phyloP scores from a whole-genome alignment of 37 sponge, comb jelly and placozoan genomes.

The Spongilla lacustris region DNA sequence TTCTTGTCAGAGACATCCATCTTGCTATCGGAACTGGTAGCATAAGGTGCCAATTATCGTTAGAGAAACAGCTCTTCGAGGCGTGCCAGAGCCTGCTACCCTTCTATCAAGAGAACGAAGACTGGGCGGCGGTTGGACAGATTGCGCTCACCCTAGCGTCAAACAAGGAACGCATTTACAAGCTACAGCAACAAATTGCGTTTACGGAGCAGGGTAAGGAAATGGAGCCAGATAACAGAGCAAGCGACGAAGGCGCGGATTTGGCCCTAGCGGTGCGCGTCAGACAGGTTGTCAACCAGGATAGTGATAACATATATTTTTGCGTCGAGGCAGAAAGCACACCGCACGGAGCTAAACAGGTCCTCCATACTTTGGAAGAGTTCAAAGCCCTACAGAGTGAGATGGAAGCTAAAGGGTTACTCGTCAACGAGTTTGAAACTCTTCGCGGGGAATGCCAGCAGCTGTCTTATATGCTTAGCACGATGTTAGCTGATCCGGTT shows the following conservation, averaged over 20 bases:
- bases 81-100: slow-evolving; percentile 27
- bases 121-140: slow-evolving; percentile 50
- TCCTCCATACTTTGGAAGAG: not conserved
- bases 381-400: not conserved
- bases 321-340: not conserved
- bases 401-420: not conserved
- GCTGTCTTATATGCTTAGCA: not conserved
- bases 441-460: not conserved
- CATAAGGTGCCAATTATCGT: slow-evolving; percentile 9
- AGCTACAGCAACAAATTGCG: slow-evolving; percentile 27
- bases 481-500: not conserved
- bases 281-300: not conserved
- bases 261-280: not conserved
- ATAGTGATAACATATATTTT: not conserved
- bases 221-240: not conserved
- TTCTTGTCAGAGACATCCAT: not conserved
- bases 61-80: slow-evolving; percentile 33
- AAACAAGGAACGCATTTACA: slow-evolving; percentile 27
- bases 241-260: not conserved
- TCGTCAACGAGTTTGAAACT: not conserved
- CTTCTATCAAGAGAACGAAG: slow-evolving; percentile 30
- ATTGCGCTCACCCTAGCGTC: slow-evolving; percentile 48
- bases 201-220: not conserved
- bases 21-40: not conserved
- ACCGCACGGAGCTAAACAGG: not conserved